Percentiles rank a stretch among this genome's conserved stretches.
These are phyloP conservation scores for Picathartes gymnocephalus DNA, from an alignment of 2,113 vertebrate genomes.

Conservation along the genomic window DNA sequence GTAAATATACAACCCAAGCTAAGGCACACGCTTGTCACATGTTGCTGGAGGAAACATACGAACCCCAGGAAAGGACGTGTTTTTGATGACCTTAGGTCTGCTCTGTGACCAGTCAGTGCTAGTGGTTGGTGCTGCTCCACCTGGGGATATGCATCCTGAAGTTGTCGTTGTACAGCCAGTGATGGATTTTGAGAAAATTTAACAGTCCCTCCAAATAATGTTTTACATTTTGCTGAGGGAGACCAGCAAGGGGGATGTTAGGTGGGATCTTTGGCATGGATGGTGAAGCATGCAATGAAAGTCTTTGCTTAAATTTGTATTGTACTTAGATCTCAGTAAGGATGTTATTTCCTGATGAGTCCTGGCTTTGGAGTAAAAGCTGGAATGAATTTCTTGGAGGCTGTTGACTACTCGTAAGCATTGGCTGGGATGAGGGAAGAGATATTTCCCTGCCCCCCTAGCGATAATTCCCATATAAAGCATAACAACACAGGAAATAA, in stretches of 20 bases:
- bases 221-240: neutral
- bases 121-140: neutral
- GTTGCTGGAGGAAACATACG: neutral
- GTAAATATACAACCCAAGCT: neutral
- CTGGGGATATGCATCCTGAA: neutral
- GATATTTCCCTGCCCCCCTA: neutral
- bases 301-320: neutral
- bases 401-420: neutral
- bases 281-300: neutral
- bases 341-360: neutral
- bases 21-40: neutral
- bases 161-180: neutral
- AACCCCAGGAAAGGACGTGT: neutral
- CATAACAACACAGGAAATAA: constrained; percentile 12
- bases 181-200: neutral
- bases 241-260: neutral
- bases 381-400: neutral
- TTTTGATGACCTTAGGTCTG: neutral
- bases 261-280: neutral
- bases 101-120: neutral
- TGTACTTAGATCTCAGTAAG: neutral
- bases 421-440: neutral
- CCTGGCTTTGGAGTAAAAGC: neutral
- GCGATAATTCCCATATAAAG: neutral
- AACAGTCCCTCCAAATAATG: neutral